phyloP scores from a whole-genome alignment of 2,888 invertebrate genomes.

The Tanypteryx hageni region DNA sequence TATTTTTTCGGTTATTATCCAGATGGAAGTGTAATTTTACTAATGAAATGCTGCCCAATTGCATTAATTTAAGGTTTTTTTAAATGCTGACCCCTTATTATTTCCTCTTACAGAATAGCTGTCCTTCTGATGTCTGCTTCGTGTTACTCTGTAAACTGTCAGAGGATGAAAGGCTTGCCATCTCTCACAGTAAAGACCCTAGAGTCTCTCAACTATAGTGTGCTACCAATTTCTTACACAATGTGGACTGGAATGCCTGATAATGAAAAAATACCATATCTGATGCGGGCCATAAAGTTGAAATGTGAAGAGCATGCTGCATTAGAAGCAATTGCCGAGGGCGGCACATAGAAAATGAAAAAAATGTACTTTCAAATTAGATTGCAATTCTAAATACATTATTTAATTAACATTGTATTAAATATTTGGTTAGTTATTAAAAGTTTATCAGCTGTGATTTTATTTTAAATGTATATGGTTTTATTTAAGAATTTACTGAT shows the following conservation, averaged over 20 bases:
- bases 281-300: conserved; percentile 79
- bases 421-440: too few relatives aligned
- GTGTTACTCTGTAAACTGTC: conserved; percentile 80
- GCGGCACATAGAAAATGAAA: neutral
- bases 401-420: too few relatives aligned
- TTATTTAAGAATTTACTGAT: too few relatives aligned
- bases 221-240: conserved; percentile 78
- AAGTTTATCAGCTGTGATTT: too few relatives aligned
- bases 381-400: too few relatives aligned
- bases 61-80: too few relatives aligned
- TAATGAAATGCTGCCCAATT: too few relatives aligned
- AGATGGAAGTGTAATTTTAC: neutral
- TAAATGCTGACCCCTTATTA: neutral
- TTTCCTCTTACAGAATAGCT: conserved; percentile 78
- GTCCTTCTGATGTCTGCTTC: conserved; percentile 77
- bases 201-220: conserved; percentile 78
- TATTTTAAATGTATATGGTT: too few relatives aligned
- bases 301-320: conserved; percentile 48
- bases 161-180: conserved; percentile 77
- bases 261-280: conserved; percentile 80
- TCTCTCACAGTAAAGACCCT: conserved; percentile 78
- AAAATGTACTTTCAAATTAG: neutral
- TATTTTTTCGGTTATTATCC: neutral
- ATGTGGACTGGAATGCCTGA: conserved; percentile 78
- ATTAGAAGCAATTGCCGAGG: neutral